Evolutionary conservation across 2,888 invertebrate species (phyloP).

Genomic region (Drosophila putrida): DNA sequence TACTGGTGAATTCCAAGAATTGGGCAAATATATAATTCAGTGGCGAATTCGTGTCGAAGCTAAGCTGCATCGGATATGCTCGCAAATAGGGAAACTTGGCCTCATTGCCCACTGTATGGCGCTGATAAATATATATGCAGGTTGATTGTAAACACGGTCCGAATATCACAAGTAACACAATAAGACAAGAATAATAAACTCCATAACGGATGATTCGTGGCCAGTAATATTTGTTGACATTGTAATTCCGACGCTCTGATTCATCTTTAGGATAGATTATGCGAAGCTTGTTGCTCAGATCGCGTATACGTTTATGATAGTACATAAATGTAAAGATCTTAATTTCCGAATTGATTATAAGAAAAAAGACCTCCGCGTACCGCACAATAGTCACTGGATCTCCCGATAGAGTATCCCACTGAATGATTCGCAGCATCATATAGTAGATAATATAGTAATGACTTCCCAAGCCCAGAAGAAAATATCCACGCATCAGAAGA

Average conservation of each 20-base stretch:
- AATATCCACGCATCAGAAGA: constrained; percentile 5
- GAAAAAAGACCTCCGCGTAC: constrained; percentile 20
- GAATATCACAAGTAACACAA: constrained; percentile 16
- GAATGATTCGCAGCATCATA: constrained; percentile 14
- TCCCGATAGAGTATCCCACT: constrained; percentile 27
- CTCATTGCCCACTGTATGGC: not conserved
- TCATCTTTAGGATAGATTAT: constrained; percentile 5
- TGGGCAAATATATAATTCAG: constrained; percentile 1
- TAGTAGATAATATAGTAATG: constrained; percentile 13
- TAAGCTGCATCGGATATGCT: constrained; percentile 21
- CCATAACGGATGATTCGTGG: constrained; percentile 22
- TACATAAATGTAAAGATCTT: constrained; percentile 17
- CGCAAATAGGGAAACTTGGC: constrained; percentile 27
- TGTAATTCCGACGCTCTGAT: constrained; percentile 15
- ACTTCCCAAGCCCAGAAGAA: not conserved
- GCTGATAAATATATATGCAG: constrained; percentile 19
- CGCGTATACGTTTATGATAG: constrained; percentile 14
- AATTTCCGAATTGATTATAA: constrained; percentile 25
- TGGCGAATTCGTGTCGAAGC: constrained; percentile 13
- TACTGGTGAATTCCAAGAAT: constrained; percentile 18
- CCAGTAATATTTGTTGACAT: constrained; percentile 28
- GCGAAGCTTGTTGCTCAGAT: constrained; percentile 2
- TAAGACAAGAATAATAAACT: constrained; percentile 17
- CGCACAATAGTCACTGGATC: constrained; percentile 19
- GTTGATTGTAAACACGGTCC: constrained; percentile 16